phyloP scores from a whole-genome alignment of 2,113 vertebrate genomes.

The Illadopsis cleaveri region DNA sequence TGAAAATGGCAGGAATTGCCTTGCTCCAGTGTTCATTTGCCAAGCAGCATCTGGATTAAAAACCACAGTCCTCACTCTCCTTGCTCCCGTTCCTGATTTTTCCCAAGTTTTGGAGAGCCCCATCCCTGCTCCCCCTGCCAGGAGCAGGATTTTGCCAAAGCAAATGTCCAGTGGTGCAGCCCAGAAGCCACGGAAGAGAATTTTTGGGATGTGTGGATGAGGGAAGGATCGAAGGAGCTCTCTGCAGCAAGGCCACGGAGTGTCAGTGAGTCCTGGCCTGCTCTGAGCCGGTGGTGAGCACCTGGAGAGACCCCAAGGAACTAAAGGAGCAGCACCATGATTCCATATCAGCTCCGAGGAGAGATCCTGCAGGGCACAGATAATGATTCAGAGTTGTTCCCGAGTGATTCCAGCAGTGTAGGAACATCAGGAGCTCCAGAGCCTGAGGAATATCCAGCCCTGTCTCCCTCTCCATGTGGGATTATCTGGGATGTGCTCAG shows the following conservation, averaged over 20 bases:
- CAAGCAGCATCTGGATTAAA: not conserved
- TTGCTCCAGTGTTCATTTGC: not conserved
- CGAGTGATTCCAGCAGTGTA: not conserved
- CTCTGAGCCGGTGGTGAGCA: not conserved
- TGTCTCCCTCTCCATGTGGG: fast-evolving
- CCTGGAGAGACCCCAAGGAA: not conserved
- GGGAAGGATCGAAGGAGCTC: not conserved
- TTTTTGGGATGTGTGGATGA: not conserved
- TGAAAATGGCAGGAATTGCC: not conserved
- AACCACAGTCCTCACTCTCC: not conserved
- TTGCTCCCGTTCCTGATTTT: not conserved
- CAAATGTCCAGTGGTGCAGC: not conserved
- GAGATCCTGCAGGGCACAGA: not conserved
- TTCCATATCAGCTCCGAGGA: fast-evolving
- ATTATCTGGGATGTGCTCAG: not conserved
- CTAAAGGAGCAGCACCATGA: not conserved
- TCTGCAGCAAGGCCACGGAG: fast-evolving
- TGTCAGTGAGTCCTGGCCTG: not conserved
- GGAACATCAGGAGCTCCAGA: fast-evolving
- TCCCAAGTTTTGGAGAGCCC: not conserved
- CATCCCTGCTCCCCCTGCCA: not conserved
- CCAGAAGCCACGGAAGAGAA: not conserved
- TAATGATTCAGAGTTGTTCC: fast-evolving
- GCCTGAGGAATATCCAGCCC: not conserved
- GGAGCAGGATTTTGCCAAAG: not conserved